These are phyloP conservation scores for Nothura maculosa DNA, from an alignment of 2,797 vertebrate genomes.

Conservation along the genomic window DNA sequence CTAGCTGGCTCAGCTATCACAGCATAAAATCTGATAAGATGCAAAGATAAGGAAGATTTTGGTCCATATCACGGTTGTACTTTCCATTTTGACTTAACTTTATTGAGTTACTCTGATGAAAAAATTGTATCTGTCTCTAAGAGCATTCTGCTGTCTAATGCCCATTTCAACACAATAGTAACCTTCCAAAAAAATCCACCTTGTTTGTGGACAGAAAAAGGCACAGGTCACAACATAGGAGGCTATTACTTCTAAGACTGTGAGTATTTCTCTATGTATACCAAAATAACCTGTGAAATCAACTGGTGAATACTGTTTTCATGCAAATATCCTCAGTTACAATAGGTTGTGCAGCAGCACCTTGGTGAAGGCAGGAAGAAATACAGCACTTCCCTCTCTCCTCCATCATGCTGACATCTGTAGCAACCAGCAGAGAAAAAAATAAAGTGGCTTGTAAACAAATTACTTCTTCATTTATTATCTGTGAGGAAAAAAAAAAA, in stretches of 20 bases:
- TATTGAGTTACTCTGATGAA: not conserved
- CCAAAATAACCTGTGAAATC: not conserved
- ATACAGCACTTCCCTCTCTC: not conserved
- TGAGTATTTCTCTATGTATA: not conserved
- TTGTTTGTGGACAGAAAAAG: not conserved
- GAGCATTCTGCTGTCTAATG: accelerated
- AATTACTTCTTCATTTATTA: constrained; percentile 34
- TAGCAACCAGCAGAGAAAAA: constrained; percentile 35
- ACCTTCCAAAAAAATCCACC: not conserved
- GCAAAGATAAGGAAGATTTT: not conserved
- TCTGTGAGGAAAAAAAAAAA: not conserved
- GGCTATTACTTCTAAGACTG: not conserved
- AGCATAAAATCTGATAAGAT: not conserved
- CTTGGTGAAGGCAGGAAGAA: not conserved
- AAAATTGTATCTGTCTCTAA: not conserved
- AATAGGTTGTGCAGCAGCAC: not conserved
- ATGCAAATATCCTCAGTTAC: not conserved
- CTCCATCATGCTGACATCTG: constrained; percentile 19
- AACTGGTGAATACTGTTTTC: not conserved
- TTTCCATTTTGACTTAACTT: not conserved
- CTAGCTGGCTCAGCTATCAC: not conserved
- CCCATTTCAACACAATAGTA: not conserved
- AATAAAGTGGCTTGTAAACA: constrained; percentile 31
- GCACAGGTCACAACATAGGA: not conserved
- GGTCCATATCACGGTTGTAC: not conserved